Evolutionary conservation across 2,888 invertebrate genomes (phyloP).

Genomic region (Ophion costatus): DNA sequence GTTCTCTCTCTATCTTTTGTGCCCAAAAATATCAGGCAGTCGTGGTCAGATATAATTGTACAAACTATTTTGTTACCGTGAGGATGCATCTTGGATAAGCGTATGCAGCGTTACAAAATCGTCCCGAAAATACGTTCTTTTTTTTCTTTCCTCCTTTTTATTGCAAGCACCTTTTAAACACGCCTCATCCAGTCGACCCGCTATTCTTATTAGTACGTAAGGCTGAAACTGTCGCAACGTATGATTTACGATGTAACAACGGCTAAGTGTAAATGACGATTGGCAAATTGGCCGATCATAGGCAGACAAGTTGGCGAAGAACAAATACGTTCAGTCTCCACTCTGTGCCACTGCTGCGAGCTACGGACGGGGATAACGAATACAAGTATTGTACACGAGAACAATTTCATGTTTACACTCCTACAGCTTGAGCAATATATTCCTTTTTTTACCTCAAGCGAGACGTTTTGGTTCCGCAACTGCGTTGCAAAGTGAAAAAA

Average conservation of each 20-base stretch:
- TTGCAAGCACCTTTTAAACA: constrained; percentile 10
- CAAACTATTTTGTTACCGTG: constrained; percentile 68
- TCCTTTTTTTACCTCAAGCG: not conserved
- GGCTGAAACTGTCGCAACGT: constrained; percentile 24
- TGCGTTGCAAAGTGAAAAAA: not conserved
- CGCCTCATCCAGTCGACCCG: constrained; percentile 11
- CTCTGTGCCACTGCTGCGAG: not conserved
- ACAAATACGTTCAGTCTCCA: not conserved
- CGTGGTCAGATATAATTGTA: constrained; percentile 61
- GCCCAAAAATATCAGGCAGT: constrained; percentile 25
- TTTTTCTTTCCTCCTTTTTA: constrained; percentile 34
- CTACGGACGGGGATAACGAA: constrained; percentile 43
- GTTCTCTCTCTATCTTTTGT: not conserved
- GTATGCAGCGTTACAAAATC: constrained; percentile 55
- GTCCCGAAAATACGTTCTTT: constrained; percentile 13
- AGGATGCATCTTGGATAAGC: constrained; percentile 60
- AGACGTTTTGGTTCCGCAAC: not conserved
- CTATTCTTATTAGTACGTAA: constrained; percentile 49
- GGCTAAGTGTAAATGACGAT: constrained; percentile 47
- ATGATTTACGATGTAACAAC: constrained; percentile 41
- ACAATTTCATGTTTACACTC: not conserved
- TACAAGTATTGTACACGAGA: constrained; percentile 56
- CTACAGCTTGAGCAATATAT: not conserved
- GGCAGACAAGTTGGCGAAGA: not conserved
- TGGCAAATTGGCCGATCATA: constrained; percentile 43